These are phyloP conservation scores for Peromyscus polionotus DNA, from an alignment of 2,113 vertebrate genomes.

Conservation along the genomic window DNA sequence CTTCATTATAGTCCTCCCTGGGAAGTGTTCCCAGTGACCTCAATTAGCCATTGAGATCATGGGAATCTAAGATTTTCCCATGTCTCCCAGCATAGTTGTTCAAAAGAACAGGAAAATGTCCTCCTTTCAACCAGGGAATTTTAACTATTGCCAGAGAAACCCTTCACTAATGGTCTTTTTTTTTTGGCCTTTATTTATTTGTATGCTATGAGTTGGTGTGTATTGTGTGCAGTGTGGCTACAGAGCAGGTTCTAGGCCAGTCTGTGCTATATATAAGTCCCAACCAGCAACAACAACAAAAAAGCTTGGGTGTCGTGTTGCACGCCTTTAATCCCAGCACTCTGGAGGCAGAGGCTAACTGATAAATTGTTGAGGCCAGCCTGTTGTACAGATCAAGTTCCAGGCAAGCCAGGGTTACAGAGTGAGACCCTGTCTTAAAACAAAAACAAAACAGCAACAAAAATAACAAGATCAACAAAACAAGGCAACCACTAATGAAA, in stretches of 20 bases:
- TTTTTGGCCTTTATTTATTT: neutral
- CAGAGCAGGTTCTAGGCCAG: neutral
- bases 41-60: constrained; percentile 77
- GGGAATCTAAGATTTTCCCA: constrained; percentile 82
- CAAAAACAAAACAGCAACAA: neutral
- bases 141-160: constrained; percentile 56
- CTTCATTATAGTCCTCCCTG: constrained; percentile 72
- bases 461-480: neutral
- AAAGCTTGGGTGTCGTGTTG: neutral
- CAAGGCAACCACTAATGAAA: neutral
- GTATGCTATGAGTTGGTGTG: neutral
- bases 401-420: neutral
- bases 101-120: constrained; percentile 47
- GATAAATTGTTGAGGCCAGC: neutral
- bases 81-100: constrained; percentile 70
- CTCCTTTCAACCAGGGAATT: constrained; percentile 56
- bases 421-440: neutral
- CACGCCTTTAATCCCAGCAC: neutral
- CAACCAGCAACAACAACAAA: neutral
- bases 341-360: neutral
- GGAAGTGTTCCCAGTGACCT: constrained; percentile 81
- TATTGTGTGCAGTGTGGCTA: neutral
- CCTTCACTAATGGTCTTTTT: neutral
- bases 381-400: neutral
- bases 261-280: neutral